Conservation (phyloP, 2,797 vertebrate species). For the Siniperca obscura region DNA sequence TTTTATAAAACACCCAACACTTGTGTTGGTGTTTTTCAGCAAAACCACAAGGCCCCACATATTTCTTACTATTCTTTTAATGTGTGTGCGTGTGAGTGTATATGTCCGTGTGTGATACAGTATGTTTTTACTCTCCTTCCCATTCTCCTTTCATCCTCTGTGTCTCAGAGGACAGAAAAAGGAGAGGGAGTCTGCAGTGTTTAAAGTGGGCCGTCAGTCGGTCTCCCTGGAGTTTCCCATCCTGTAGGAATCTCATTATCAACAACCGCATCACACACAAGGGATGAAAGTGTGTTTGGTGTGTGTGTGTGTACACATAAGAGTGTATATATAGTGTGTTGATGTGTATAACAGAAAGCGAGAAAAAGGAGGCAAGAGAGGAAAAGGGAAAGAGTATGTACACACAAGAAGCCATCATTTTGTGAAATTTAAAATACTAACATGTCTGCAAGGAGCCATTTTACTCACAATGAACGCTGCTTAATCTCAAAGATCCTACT, state of each 20-base stretch:
- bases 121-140: slow-evolving; percentile 62
- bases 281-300: slow-evolving; percentile 59
- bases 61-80: slow-evolving; percentile 31
- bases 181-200: slow-evolving; percentile 67
- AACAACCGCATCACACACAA: slow-evolving; percentile 80
- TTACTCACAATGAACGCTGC: slow-evolving; percentile 54
- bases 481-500: slow-evolving; percentile 50
- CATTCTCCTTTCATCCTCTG: slow-evolving; percentile 66
- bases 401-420: slow-evolving; percentile 75
- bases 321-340: slow-evolving; percentile 40
- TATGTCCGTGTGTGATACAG: slow-evolving; percentile 35
- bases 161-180: slow-evolving; percentile 63
- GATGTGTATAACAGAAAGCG: slow-evolving; percentile 50
- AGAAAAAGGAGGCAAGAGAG: slow-evolving; percentile 48
- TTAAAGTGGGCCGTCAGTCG: slow-evolving; percentile 79
- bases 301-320: slow-evolving; percentile 24
- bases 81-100: slow-evolving; percentile 6
- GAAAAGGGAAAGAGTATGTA: slow-evolving; percentile 39
- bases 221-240: slow-evolving; percentile 77
- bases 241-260: slow-evolving; percentile 84
- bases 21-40: slow-evolving; percentile 38
- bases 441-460: slow-evolving; percentile 66
- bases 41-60: slow-evolving; percentile 41
- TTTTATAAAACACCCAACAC: slow-evolving; percentile 32
- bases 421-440: slow-evolving; percentile 71